Percentiles rank a stretch among this genome's conserved stretches.
phyloP scores from a whole-genome alignment of 2,888 invertebrate genomes.

The Blomia tropicalis region DNA sequence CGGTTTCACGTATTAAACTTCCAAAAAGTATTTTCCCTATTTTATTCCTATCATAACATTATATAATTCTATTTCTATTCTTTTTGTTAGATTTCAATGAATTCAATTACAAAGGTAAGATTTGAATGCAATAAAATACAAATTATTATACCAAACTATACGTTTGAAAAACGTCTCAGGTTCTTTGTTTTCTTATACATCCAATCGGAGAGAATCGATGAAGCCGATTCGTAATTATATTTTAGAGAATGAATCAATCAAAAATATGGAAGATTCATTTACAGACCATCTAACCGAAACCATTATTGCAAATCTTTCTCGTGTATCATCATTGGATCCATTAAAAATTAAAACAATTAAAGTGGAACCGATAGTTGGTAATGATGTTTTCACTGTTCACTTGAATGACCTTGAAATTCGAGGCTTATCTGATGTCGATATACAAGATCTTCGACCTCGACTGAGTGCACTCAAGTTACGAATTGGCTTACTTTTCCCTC shows the following conservation, averaged over 20 bases:
- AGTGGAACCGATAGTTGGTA: slow-evolving; percentile 28
- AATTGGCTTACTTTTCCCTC: slow-evolving; percentile 28
- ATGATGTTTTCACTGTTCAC: slow-evolving; percentile 28
- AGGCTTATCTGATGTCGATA: slow-evolving; percentile 28
- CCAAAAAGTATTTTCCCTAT: too few species aligned
- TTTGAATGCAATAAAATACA: neutral
- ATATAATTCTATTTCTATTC: too few species aligned
- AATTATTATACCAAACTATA: neutral
- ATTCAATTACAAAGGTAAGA: neutral
- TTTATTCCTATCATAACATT: too few species aligned
- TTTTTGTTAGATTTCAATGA: neutral
- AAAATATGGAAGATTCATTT: neutral
- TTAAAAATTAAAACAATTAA: slow-evolving; percentile 27
- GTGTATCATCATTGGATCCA: slow-evolving; percentile 29
- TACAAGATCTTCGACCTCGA: slow-evolving; percentile 28
- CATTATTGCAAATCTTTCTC: neutral
- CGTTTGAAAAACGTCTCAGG: too few species aligned
- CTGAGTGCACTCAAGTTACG: slow-evolving; percentile 28
- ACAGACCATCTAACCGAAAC: slow-evolving; percentile 3
- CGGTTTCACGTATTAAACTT: neutral
- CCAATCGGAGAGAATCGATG: neutral
- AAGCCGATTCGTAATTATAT: slow-evolving; percentile 1
- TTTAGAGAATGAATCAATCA: neutral
- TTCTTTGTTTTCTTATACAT: neutral
- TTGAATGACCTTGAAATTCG: slow-evolving; percentile 27